Evolutionary conservation across 1,140 invertebrate species (phyloP).

Genomic region (Aphaenogaster rudis): DNA sequence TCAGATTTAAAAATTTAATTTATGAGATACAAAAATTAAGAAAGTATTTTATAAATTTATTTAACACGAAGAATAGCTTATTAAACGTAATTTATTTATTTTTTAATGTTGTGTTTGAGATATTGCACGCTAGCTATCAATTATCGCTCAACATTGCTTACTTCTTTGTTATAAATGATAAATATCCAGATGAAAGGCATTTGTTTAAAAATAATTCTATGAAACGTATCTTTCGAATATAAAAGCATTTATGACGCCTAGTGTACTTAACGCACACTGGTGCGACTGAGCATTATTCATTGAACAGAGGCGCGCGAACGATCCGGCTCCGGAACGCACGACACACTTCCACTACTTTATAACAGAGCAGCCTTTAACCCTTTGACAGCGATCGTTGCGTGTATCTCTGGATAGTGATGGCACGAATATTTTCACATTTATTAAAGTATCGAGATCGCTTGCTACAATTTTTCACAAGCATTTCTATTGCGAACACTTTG

Average conservation of each 20-base stretch:
- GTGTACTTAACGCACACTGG: background rate
- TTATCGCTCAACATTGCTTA: background rate
- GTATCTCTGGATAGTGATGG: slow-evolving; percentile 24
- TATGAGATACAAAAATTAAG: background rate
- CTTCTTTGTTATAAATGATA: background rate
- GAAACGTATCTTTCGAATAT: background rate
- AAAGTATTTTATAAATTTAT: slow-evolving; percentile 12
- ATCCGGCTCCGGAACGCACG: slow-evolving; percentile 61
- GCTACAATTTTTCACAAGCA: background rate
- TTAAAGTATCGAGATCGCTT: background rate
- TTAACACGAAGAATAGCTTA: background rate
- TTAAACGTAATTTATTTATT: background rate
- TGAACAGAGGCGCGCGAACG: slow-evolving; percentile 48
- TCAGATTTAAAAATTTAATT: background rate
- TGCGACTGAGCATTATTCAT: slow-evolving; percentile 61
- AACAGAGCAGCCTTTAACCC: slow-evolving; percentile 57
- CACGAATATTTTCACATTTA: slow-evolving; percentile 2
- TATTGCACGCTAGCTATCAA: background rate
- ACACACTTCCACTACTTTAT: slow-evolving; percentile 58
- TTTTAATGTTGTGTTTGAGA: background rate
- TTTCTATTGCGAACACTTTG: background rate
- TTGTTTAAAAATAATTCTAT: slow-evolving; percentile 6
- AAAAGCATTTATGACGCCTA: slow-evolving; percentile 2
- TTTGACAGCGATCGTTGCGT: slow-evolving; percentile 55
- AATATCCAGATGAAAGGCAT: background rate